These are phyloP conservation scores for Camponotus vicinus DNA, from an alignment of 1,140 invertebrate genomes.

Conservation along the genomic window DNA sequence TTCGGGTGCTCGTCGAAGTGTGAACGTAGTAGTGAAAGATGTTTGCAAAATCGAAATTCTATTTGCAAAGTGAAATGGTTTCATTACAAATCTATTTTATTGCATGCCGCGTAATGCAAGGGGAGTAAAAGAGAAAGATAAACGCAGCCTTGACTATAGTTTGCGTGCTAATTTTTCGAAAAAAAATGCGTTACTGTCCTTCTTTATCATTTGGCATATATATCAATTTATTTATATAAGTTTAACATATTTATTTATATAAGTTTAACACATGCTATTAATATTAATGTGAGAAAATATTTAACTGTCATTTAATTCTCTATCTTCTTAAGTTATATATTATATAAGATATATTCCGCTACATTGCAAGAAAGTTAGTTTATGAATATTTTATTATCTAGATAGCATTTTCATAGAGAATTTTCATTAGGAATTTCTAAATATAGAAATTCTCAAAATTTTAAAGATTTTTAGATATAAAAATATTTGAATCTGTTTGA, in stretches of 20 bases:
- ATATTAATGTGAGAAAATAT: not conserved
- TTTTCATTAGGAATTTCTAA: not conserved
- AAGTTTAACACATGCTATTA: not conserved
- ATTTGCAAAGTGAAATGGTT: conserved; percentile 53
- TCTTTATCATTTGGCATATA: not conserved
- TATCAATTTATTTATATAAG: not conserved
- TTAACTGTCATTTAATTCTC: not conserved
- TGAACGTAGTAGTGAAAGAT: conserved; percentile 30
- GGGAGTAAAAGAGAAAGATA: not conserved
- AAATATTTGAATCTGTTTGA: not conserved
- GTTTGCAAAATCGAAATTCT: conserved; percentile 57
- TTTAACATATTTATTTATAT: not conserved
- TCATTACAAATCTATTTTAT: conserved; percentile 53
- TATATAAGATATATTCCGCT: not conserved
- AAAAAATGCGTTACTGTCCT: conserved; percentile 46
- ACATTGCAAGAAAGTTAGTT: conserved; percentile 1
- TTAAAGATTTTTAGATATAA: not conserved
- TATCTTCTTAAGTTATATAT: not conserved
- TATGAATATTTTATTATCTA: not conserved
- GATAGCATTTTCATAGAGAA: not conserved
- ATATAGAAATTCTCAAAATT: not conserved
- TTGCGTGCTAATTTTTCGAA: conserved; percentile 51
- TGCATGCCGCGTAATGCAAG: conserved; percentile 37
- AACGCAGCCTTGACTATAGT: conserved; percentile 27
- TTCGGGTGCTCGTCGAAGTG: conserved; percentile 45